Base-by-base conservation (phyloP, 2,113 vertebrate genomes). In the Lophochroa leadbeateri region DNA sequence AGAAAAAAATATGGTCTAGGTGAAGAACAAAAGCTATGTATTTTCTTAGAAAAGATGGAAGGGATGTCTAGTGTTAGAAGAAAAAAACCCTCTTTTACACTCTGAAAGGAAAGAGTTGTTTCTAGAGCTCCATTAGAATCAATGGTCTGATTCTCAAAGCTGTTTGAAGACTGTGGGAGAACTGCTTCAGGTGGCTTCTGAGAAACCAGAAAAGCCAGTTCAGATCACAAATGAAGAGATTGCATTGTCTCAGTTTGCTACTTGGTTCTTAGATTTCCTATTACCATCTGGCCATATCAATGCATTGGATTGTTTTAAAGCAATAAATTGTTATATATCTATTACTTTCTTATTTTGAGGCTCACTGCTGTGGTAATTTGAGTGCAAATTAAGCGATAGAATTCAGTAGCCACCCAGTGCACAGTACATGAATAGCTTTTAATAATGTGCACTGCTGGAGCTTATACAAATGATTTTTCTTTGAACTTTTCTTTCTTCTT, bases 401-500 rank as follows among this genome's bases (percentile, higher is more conserved):
- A 83, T 90, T 86, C 80, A 75, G 57, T 86, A 88, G 35, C 77
- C 3, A 3, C 84, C 39, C 61, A 86, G 31, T 61, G 55, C 47
- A 52, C 27, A 24, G 37, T n/a, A 14, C 82, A 88, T 79, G 76
- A 95, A 84, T 75, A 75, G 31, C 47, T 97, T 96, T 92, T 95
- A 88, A 93, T 91, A 93, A 84, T 76, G 68, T 72, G 60, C 84
- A 9, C 82, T 65, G 64, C 82, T 71, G 92, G 90, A 92, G 52
- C 61, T 91, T 75, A 83, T 72, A 92, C 25, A 84, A 77, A 88
- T 84, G 3, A 64, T 88, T 90, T 86, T 86, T 92, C 76, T 96
- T 96, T 96, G 88, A 94, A 82, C 47, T 94, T 86, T 86, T 50
- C 68, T 81, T 91, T 50, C 68, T 81, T 91, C 68, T 75, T 93